Base-by-base conservation (phyloP, 1,140 invertebrate genomes). In the Solenopsis invicta region DNA sequence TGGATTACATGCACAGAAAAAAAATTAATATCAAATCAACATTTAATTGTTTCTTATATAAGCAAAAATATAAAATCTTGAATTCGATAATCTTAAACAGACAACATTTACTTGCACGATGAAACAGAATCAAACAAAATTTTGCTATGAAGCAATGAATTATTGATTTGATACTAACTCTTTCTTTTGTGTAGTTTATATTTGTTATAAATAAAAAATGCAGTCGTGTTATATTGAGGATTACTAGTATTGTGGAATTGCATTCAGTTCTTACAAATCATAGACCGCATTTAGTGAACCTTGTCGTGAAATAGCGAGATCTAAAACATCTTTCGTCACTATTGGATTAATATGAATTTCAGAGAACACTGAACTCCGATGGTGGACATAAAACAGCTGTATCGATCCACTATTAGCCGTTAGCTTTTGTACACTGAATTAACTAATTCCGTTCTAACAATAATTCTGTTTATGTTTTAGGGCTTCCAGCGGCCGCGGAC, bases 401-500 rank as follows among this genome's bases (percentile, higher is more conserved):
- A 50, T 18, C 13, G 21, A 72, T 29, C 45, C 8, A 72, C 24
- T 3, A 48, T 77, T 54, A 29, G 5, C 29, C 8, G 62, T 52
- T 81, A 56, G 24, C 69, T 86, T 64, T 24, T 52, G 18, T 72
- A 74, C 45, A n/a, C 6, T 52, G 69, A 84, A 62, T 34, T 29
- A 72, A 72, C 82, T 88, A 88, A 89, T 29, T 29, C 29, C 29
- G 29, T 29, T 29, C 29, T 2, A n/a, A n/a, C 62, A 64, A 85
- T 91, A 89, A 84, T 92, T 93, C 56, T 88, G 34, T 91, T 86
- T 92, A 45, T 64, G 54, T 48, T 88, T 37, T 77, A 95, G 94
- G 94, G 94, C 94, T 92, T 94, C 94, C 92, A 94, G 93, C 88
- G 94, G 92, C 90, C 94, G 94, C 88, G 93, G 92, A 76, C 85